Base-by-base conservation (phyloP, 1,140 invertebrate genomes). In the Microplitis mediator region DNA sequence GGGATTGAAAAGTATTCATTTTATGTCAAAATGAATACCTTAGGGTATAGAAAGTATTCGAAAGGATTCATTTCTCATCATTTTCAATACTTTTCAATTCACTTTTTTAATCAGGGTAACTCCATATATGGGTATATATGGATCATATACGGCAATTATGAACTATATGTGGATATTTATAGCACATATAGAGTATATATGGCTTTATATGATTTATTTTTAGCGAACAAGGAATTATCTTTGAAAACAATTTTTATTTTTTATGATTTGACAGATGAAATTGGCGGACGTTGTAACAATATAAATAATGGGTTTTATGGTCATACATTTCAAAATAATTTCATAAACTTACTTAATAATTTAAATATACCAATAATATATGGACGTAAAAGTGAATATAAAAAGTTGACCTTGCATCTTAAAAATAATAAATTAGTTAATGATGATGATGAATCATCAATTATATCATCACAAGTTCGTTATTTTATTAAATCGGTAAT, bases 401-500 rank as follows among this genome's bases (percentile, higher is more conserved):
- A 66, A 5, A 31, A 56, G 32, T 68, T n/a, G 23, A 51, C 74
- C 62, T 62, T 78, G 9, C 75, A 58, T 16, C 74, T 69, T 13
- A 78, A 70, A 45, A 16, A 5, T 14, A 58, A 65, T 9, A 45
- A 45, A 45, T 13, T 62, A 68, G 0, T n/a, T 54, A 35, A 54
- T 31, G 4, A n/a, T 0, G 4, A 64, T 45, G 66, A 70, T 13
- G 36, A 78, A 23, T 65, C 77, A 5, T 74, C 69, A 61, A 66
- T 75, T 13, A 64, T 74, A 50, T 4, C 73, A 11, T 76, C 69
- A 35, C 74, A 82, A 73, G 56, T 82, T 58, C 72, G 78, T 69
- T 64, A 77, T 54, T 82, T 78, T 62, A 23, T 81, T 3, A 75
- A 75, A 74, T 50, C 31, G 65, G 81, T 81, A 75, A 63, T 52